Evolutionary conservation across 2,113 vertebrate species (phyloP), one percentile per base, ranked within the genome.

Genomic region (Labeo rohita): DNA sequence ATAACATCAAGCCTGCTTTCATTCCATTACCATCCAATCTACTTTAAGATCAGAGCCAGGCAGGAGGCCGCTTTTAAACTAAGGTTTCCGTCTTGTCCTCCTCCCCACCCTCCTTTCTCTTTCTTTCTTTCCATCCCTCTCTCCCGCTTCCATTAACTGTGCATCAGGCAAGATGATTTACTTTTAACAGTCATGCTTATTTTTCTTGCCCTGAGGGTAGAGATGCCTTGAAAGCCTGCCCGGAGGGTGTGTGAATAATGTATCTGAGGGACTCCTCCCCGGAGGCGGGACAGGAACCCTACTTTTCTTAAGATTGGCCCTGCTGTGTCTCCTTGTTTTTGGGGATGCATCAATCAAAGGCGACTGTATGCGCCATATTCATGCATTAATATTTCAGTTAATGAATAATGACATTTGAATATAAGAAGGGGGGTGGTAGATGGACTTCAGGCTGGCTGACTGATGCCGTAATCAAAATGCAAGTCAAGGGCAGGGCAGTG

Each of bases 151-250:
- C 97, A 98, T 98, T 97, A 98, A 97, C 97, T 97, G 97, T 98
- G 96, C 96, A 98, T 98, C 97, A 97, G 96, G 95, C 95, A 95
- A 97, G 97, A 98, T 98, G 96, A 97, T 98, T 97, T 97, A 97
- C 97, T 98, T 97, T 98, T 98, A 98, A 97, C 96, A 96, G 96
- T 96, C 97, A 96, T 97, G 96, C 96, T 98, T 98, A 96, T 97
- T 97, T 98, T 97, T 97, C 96, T 94, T 96, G 96, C 95, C 97
- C 97, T 95, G 95, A 92, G 93, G 94, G 97, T 97, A 97, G 96
- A 97, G 96, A 96, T 97, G 97, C 96, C 97, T 98, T 98, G 97
- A 98, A 98, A 98, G 97, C 96, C 95, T 98, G 96, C 97, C 97
- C 96, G 94, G 94, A 97, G 96, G 97, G 97, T 96, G 95, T 97